Conservation (phyloP, 1,140 invertebrate genomes). For the Pogonomyrmex californicus region DNA sequence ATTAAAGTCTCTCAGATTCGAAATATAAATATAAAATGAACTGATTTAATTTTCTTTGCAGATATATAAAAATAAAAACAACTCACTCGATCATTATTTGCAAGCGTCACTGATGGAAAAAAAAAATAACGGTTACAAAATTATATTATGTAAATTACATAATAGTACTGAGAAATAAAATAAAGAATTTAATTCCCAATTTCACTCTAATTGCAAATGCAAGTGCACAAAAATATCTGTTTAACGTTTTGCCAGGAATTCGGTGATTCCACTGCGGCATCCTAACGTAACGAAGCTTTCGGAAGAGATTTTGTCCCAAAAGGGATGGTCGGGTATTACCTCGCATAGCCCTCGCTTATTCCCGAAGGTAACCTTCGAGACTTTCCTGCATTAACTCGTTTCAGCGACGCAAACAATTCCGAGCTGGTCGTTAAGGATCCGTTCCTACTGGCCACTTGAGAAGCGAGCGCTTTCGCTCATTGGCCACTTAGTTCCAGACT, state of each 20-base stretch:
- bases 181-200: neutral
- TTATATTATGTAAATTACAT: neutral
- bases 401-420: slow-evolving; percentile 76
- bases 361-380: slow-evolving; percentile 60
- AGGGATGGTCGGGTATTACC: slow-evolving; percentile 76
- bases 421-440: slow-evolving; percentile 76
- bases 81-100: neutral
- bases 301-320: slow-evolving; percentile 68
- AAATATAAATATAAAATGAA: neutral
- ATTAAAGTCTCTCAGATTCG: neutral
- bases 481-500: slow-evolving; percentile 67
- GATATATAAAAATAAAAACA: neutral
- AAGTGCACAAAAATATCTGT: neutral
- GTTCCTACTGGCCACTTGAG: slow-evolving; percentile 71
- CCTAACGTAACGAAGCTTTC: slow-evolving; percentile 44
- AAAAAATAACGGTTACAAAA: neutral
- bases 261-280: slow-evolving; percentile 21
- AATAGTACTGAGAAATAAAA: neutral
- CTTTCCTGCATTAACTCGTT: slow-evolving; percentile 82
- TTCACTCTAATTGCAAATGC: neutral
- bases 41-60: neutral
- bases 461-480: slow-evolving; percentile 42
- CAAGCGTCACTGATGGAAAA: neutral
- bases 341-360: slow-evolving; percentile 61
- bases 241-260: slow-evolving; percentile 33